These are phyloP conservation scores for Ptychobarbus kaznakovi DNA, from an alignment of 2,797 vertebrate genomes.

Conservation along the genomic window DNA sequence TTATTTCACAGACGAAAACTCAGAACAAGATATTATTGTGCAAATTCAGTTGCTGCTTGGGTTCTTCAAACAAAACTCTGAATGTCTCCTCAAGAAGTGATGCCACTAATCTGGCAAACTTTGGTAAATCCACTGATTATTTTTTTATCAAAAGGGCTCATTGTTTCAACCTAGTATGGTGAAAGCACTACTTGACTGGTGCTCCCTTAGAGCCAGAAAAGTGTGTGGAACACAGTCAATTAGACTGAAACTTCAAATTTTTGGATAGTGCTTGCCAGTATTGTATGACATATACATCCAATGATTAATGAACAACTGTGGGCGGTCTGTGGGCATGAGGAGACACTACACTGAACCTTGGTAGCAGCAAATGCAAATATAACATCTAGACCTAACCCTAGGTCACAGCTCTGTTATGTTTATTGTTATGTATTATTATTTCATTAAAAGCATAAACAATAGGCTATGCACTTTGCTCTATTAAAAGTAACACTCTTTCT, in stretches of 20 bases:
- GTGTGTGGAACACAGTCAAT: background rate
- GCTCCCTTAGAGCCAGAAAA: background rate
- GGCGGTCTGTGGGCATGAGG: background rate
- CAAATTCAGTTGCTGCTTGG: background rate
- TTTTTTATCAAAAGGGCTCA: constrained; percentile 17
- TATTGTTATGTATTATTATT: background rate
- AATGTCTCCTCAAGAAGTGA: background rate
- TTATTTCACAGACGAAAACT: background rate
- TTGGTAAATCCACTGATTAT: background rate
- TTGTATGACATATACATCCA: background rate
- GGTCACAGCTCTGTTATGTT: background rate
- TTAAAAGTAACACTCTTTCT: constrained; percentile 9
- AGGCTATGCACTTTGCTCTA: background rate
- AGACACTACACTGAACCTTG: background rate
- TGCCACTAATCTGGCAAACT: background rate
- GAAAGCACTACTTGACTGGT: background rate
- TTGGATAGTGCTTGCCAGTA: background rate
- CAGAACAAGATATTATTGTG: background rate
- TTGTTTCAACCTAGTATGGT: constrained; percentile 1
- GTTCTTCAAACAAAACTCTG: background rate
- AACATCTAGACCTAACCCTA: background rate
- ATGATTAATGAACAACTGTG: background rate
- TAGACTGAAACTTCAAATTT: background rate
- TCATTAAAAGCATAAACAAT: constrained; percentile 14
- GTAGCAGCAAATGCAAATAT: background rate